Base-by-base conservation (phyloP, 2,113 vertebrate species). In the Balaeniceps rex region DNA sequence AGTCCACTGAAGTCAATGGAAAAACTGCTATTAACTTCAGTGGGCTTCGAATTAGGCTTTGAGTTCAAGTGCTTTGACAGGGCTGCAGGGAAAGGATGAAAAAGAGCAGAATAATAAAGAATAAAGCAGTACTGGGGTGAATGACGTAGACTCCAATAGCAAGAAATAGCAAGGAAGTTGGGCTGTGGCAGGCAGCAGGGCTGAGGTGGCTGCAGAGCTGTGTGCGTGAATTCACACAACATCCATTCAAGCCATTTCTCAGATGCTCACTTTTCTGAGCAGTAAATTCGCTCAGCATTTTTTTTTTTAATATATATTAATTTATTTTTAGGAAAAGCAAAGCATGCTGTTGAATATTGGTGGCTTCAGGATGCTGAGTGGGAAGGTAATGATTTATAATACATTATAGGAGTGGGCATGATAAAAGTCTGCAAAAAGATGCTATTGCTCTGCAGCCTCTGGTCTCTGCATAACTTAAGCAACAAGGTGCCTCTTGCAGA, bases 361-460 rank as follows among this genome's bases (percentile, higher is more conserved):
- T 84, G 77, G 83, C 66, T 92, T 44, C 54, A 47, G 52, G 88
- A 95, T 91, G 79, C 71, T 95, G 87, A 93, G 88, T 94, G 81
- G 84, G 78, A 97, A 92, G 58, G 60, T 86, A 94, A 96, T 96
- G 86, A 95, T 97, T 97, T 97, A 93, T 96, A 97, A 97, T 96
- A 81, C 77, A 86, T 97, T 96, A 97, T 76, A 96, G 36, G 55
- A 94, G 47, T 81, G 85, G 93, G 83, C 83, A 95, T 95, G 95
- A 96, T 95, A 95, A 94, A 97, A 96, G 90, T 90, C 89, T 94
- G 80, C n/a, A 87, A 88, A 93, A 87, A 88, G 72, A 90, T 96
- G 94, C 83, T 90, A 70, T 78, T 95, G 83, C 91, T 95, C 55
- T 93, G 69, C 87, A 86, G 91, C 77, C 75, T 72, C 97, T 97